phyloP scores from a whole-genome alignment of 1,140 invertebrate species.

The Apis florea region DNA sequence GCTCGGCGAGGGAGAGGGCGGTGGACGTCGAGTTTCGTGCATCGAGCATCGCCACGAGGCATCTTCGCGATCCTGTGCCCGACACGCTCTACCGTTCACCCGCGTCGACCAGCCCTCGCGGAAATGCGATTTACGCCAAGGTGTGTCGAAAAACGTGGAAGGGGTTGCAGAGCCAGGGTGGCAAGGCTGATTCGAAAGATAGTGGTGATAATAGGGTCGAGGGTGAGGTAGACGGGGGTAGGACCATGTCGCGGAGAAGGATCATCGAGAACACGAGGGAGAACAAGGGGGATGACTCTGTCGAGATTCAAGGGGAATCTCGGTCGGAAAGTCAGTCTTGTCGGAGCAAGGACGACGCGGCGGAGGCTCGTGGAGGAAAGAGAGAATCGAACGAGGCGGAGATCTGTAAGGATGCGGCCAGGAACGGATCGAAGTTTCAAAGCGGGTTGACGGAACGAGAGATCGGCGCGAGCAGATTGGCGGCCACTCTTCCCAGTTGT shows the following conservation, averaged over 20 bases:
- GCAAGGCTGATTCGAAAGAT: slow-evolving; percentile 48
- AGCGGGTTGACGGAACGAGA: slow-evolving; percentile 24
- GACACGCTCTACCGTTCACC: slow-evolving; percentile 53
- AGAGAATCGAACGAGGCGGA: not conserved
- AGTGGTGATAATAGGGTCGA: slow-evolving; percentile 44
- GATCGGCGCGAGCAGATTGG: slow-evolving; percentile 7
- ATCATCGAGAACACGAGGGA: slow-evolving; percentile 73
- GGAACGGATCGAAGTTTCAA: slow-evolving; percentile 48
- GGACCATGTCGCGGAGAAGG: slow-evolving; percentile 71
- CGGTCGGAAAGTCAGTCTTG: slow-evolving; percentile 19
- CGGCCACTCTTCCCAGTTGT: slow-evolving; percentile 72
- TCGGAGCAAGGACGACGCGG: not conserved
- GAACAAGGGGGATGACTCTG: slow-evolving; percentile 14
- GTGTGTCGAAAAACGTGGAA: slow-evolving; percentile 51
- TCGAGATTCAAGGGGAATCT: slow-evolving; percentile 23
- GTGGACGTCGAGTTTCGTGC: slow-evolving; percentile 36
- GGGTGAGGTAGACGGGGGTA: slow-evolving; percentile 44
- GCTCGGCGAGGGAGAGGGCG: slow-evolving; percentile 24
- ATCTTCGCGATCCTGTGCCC: slow-evolving; percentile 66
- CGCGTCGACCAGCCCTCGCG: slow-evolving; percentile 35
- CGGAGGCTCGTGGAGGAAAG: not conserved
- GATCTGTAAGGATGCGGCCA: not conserved
- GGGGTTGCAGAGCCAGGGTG: slow-evolving; percentile 45
- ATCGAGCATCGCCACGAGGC: slow-evolving; percentile 56
- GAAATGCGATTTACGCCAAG: slow-evolving; percentile 58